Evolutionary conservation across 92 coral and sea anemone species (phyloP).

Genomic region (Chrysogorgia sp.): DNA sequence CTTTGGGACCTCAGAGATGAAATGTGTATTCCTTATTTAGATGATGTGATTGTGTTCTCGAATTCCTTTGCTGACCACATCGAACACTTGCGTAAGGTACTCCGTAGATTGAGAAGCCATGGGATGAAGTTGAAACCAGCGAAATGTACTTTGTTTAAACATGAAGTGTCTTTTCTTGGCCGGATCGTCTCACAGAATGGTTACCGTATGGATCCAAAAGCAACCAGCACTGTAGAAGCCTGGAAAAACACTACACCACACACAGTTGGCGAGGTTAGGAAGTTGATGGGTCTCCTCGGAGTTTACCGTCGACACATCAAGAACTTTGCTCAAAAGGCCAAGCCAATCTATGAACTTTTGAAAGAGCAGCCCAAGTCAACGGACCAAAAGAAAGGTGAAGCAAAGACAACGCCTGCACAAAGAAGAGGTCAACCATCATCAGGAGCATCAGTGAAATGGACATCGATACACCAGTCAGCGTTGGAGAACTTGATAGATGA

Average conservation of each 20-base stretch:
- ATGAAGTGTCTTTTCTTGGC: slow-evolving; percentile 57
- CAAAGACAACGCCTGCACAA: not conserved
- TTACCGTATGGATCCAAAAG: slow-evolving; percentile 51
- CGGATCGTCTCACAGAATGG: slow-evolving; percentile 50
- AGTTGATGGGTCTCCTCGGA: slow-evolving; percentile 44
- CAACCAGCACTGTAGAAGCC: slow-evolving; percentile 41
- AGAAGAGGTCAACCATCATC: slow-evolving; percentile 1
- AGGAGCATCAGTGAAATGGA: slow-evolving; percentile 4
- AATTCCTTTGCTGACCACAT: slow-evolving; percentile 55
- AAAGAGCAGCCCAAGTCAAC: not conserved
- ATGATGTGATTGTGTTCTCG: slow-evolving; percentile 54
- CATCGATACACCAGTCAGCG: slow-evolving; percentile 13
- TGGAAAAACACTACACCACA: slow-evolving; percentile 29
- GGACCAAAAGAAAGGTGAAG: no score
- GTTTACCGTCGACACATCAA: slow-evolving; percentile 48
- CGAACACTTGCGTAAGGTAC: slow-evolving; percentile 59
- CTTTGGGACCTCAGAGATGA: no score
- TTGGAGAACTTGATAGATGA: slow-evolving; percentile 10
- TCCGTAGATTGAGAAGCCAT: slow-evolving; percentile 46
- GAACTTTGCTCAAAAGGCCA: slow-evolving; percentile 36
- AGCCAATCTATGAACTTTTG: not conserved
- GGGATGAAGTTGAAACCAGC: slow-evolving; percentile 57
- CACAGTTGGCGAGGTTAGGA: slow-evolving; percentile 49
- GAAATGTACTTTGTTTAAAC: slow-evolving; percentile 58
- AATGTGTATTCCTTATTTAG: slow-evolving; percentile 60